Conservation (phyloP, 1,140 invertebrate species). For the Plutomurus gul region DNA sequence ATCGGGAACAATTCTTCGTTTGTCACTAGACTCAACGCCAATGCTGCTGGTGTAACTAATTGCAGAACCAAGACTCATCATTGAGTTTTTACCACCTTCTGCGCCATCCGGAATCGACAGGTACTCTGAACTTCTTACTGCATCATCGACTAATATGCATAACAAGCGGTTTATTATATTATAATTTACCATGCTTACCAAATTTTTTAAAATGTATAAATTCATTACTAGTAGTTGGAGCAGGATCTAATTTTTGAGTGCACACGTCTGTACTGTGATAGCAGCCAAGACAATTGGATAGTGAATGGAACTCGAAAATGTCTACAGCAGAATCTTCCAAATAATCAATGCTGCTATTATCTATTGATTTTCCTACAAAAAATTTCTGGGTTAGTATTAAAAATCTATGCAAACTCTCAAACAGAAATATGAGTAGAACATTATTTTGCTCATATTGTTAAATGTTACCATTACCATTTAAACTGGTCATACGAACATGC, state of each 20-base stretch:
- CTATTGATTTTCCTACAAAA: neutral
- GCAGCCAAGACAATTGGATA: slow-evolving; percentile 38
- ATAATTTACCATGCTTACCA: neutral
- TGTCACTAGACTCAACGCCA: slow-evolving; percentile 29
- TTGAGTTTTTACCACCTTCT: slow-evolving; percentile 33
- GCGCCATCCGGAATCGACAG: neutral
- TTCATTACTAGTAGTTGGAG: neutral
- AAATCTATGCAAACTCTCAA: too few relatives aligned
- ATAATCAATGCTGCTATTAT: neutral
- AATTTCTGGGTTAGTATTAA: too few relatives aligned
- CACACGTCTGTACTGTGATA: neutral
- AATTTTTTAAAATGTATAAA: neutral
- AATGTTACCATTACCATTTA: neutral
- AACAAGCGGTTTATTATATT: neutral
- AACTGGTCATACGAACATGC: slow-evolving; percentile 8
- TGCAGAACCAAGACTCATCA: slow-evolving; percentile 20
- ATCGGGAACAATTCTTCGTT: slow-evolving; percentile 28
- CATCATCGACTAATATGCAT: slow-evolving; percentile 25
- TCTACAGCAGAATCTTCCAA: neutral
- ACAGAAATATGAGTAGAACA: too few relatives aligned
- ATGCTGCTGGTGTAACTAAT: neutral
- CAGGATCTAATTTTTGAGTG: neutral
- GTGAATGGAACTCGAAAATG: slow-evolving; percentile 39
- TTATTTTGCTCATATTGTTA: neutral
- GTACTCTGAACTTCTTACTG: neutral